These are phyloP conservation scores for Phengaris arion DNA, from an alignment of 2,888 invertebrate genomes.

Conservation along the genomic window DNA sequence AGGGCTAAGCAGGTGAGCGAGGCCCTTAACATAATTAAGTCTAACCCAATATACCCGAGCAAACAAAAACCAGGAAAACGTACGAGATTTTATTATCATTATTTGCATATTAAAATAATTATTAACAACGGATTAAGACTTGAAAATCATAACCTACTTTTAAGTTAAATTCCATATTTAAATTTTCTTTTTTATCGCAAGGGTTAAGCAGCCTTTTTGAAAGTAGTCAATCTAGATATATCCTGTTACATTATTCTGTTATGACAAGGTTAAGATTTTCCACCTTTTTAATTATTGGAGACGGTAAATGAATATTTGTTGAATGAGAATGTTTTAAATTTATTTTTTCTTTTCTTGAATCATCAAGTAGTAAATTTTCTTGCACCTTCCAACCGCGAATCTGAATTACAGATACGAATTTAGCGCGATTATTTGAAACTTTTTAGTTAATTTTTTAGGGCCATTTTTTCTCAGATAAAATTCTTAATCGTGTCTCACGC, in stretches of 20 bases:
- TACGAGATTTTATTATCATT: slow-evolving; percentile 76
- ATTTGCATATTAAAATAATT: slow-evolving; percentile 80
- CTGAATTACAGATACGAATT: slow-evolving; percentile 23
- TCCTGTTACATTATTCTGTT: too few species aligned
- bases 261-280: too few species aligned
- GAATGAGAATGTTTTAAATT: too few species aligned
- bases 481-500: slow-evolving; percentile 63
- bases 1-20: slow-evolving; percentile 56
- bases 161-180: slow-evolving; percentile 33
- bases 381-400: background rate
- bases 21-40: slow-evolving; percentile 65
- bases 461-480: slow-evolving; percentile 62
- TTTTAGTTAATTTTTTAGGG: slow-evolving; percentile 17
- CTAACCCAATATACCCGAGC: slow-evolving; percentile 71
- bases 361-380: background rate
- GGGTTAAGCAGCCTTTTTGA: background rate
- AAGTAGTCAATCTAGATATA: background rate
- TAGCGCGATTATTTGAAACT: slow-evolving; percentile 21
- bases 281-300: too few species aligned
- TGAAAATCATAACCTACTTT: slow-evolving; percentile 41
- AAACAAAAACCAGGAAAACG: slow-evolving; percentile 64
- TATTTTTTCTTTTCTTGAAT: background rate
- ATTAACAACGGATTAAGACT: slow-evolving; percentile 56
- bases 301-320: too few species aligned
- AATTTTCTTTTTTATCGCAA: slow-evolving; percentile 11